phyloP scores from a whole-genome alignment of 2,797 vertebrate genomes.

The Hirundo rustica region DNA sequence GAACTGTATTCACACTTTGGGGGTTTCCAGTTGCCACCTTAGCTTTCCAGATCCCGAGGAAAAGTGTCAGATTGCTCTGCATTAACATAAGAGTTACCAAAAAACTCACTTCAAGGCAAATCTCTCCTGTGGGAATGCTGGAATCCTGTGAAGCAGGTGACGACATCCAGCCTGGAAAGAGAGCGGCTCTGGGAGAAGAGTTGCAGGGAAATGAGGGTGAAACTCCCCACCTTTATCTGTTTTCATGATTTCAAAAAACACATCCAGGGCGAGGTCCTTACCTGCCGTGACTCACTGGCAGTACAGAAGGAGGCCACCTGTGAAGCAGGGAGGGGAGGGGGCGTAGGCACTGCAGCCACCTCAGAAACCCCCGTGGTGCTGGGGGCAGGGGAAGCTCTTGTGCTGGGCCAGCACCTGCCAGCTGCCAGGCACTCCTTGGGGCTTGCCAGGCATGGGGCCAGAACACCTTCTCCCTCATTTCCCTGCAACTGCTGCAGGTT shows the following conservation, averaged over 20 bases:
- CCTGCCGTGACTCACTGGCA: rapidly evolving
- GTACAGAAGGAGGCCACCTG: background rate
- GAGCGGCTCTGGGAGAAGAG: background rate
- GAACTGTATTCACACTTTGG: background rate
- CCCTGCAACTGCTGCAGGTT: rapidly evolving
- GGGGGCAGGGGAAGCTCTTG: background rate
- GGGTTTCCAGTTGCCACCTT: background rate
- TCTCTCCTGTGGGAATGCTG: background rate
- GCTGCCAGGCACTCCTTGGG: background rate
- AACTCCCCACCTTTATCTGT: background rate
- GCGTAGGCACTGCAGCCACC: rapidly evolving
- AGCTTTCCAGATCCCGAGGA: background rate
- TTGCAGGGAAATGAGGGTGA: background rate
- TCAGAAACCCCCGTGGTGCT: background rate
- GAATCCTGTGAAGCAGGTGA: background rate
- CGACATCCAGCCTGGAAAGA: rapidly evolving
- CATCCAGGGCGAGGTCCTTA: background rate
- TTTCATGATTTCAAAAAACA: background rate
- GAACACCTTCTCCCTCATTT: background rate
- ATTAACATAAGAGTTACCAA: background rate
- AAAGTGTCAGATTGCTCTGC: background rate
- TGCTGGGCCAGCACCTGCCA: background rate
- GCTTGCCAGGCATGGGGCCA: rapidly evolving
- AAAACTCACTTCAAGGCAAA: background rate
- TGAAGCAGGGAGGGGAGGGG: rapidly evolving